Conservation (phyloP, 2,113 vertebrate genomes). For the Terrapene triunguis region DNA sequence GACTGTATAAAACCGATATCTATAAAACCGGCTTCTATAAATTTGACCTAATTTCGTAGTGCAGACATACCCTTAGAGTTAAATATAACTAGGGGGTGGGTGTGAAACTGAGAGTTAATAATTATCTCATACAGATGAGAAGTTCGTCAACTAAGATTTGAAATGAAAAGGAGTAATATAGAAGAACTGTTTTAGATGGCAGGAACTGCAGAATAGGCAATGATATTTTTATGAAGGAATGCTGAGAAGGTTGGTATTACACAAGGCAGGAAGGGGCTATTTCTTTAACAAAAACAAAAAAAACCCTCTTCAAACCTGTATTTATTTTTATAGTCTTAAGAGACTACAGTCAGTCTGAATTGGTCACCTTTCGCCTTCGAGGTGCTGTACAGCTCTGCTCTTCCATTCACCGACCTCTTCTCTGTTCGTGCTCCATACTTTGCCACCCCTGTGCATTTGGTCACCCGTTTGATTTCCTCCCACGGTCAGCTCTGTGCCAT, state of each 20-base stretch:
- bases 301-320: not conserved
- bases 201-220: not conserved
- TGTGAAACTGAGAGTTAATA: not conserved
- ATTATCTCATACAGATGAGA: not conserved
- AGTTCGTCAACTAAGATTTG: not conserved
- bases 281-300: not conserved
- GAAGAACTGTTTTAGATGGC: not conserved
- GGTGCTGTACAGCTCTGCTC: not conserved
- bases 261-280: not conserved
- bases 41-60: no score
- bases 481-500: not conserved
- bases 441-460: not conserved
- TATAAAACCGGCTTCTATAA: no score
- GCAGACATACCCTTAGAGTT: not conserved
- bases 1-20: no score
- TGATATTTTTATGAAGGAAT: not conserved
- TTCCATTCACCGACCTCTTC: not conserved
- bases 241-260: not conserved
- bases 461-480: not conserved
- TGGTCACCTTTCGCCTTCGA: not conserved
- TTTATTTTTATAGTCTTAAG: not conserved
- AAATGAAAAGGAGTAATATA: not conserved
- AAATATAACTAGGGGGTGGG: not conserved
- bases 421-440: not conserved
- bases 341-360: not conserved